Evolutionary conservation across 1,140 invertebrate genomes (phyloP), one percentile per base, ranked within the genome.

Genomic region (Hyles euphorbiae): DNA sequence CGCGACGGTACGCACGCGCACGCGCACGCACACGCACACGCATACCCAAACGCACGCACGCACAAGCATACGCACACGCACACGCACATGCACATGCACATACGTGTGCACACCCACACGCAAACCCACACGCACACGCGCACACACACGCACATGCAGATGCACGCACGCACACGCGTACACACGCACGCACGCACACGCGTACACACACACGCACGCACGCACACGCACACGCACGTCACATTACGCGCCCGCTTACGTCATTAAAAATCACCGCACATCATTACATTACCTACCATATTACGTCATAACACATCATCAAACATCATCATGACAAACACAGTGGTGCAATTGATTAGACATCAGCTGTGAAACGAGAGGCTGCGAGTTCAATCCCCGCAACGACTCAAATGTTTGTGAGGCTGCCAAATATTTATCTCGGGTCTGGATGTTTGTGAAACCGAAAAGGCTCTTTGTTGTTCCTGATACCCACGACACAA

Each of bases 171-270:
- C 34, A 36, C 1, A 10, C 3, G 12, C 8, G 4, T 36, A 5
- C 2, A 53, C 34, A 10, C 9, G 9, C n/a, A 36, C 34, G 11
- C 9, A 36, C 9, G 1, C 50, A 3, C 32, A 7, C 4, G 2
- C 5, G 3, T 0, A 47, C 5, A 47, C 46, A 8, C 10, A 10
- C 10, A 47, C n/a, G 46, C 46, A 12, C 46, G 22, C 10, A 47
- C 46, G 46, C 46, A 47, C 10, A 8, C 46, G 22, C 46, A 47
- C 46, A 47, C 46, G 22, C 46, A 47, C 46, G 22, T 22, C 46
- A 47, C 46, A 47, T 47, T 8, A 8, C 10, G 46, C 22, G 22
- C 10, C n/a, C 4, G 10, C 46, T 32, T 9, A 33, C 49, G 2
- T 22, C 22, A 22, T 22, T 22, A 22, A 0, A 22, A 22, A 22